Evolutionary conservation across 1,140 invertebrate genomes (phyloP).

Genomic region (Amphibalanus amphitrite): DNA sequence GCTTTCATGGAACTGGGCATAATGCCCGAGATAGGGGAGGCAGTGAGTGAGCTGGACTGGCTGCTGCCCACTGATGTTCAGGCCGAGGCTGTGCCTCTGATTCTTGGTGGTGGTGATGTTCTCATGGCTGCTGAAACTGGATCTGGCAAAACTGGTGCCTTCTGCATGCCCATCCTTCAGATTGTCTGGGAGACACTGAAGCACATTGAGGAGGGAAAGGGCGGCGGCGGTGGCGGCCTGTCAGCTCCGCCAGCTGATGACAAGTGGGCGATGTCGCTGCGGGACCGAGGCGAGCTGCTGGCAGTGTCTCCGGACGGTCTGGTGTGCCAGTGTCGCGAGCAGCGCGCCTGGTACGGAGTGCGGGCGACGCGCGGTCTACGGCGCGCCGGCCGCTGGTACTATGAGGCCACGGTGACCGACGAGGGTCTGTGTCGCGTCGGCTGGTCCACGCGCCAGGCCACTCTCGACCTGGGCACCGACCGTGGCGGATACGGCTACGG

Average conservation of each 20-base stretch:
- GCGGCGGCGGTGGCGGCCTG: background rate
- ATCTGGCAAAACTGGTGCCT: conserved; percentile 96
- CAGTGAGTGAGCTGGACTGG: conserved; percentile 95
- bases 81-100: conserved; percentile 91
- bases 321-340: conserved; percentile 79
- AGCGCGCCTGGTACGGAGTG: conserved; percentile 84
- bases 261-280: conserved; percentile 67
- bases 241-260: conserved; percentile 22
- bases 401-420: conserved; percentile 81
- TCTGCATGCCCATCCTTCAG: conserved; percentile 93
- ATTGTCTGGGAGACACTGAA: conserved; percentile 96
- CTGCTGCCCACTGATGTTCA: conserved; percentile 96
- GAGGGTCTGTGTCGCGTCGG: conserved; percentile 93
- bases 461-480: conserved; percentile 54
- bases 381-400: conserved; percentile 75
- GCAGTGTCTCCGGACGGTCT: conserved; percentile 83
- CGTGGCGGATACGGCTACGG: conserved; percentile 89
- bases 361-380: conserved; percentile 71
- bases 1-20: conserved; percentile 68
- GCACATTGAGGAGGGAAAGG: conserved; percentile 64
- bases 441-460: conserved; percentile 64
- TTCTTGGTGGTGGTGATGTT: conserved; percentile 96
- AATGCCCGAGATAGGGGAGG: conserved; percentile 78
- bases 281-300: conserved; percentile 68
- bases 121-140: conserved; percentile 99